Conservation (phyloP, 2,113 vertebrate species). For the Pollimyrus isidori region DNA sequence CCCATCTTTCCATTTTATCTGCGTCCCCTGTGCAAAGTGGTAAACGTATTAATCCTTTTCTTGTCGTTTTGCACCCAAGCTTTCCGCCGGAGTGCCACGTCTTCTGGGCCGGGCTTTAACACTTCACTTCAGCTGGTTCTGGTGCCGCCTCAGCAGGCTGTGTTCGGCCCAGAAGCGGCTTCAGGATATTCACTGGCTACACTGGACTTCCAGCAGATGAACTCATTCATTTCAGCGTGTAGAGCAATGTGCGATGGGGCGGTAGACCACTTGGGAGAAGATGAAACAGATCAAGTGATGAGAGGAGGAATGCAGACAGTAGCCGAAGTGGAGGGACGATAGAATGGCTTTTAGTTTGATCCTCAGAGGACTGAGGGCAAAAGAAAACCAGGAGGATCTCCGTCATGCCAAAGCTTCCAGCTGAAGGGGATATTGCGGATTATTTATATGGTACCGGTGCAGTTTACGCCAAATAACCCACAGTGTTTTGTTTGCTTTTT, state of each 20-base stretch:
- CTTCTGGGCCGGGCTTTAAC: neutral
- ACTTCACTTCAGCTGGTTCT: neutral
- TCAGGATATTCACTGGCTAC: neutral
- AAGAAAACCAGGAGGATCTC: neutral
- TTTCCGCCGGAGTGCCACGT: neutral
- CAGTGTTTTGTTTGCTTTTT: neutral
- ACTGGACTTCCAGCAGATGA: neutral
- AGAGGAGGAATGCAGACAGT: neutral
- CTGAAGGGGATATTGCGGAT: neutral
- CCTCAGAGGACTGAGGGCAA: neutral
- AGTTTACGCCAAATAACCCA: neutral
- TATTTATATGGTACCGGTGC: neutral
- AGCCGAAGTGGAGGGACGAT: neutral
- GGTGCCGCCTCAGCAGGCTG: neutral
- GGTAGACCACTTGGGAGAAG: neutral
- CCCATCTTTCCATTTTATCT: neutral
- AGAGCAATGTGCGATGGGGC: neutral
- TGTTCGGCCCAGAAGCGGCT: neutral
- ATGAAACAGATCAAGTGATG: neutral
- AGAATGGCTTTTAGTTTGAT: neutral
- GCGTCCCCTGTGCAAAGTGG: neutral
- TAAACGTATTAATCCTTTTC: neutral
- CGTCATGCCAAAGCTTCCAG: neutral
- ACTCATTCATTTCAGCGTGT: neutral
- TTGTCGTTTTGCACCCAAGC: neutral